Base-by-base conservation (phyloP, 2,113 vertebrate genomes). In the Serilophus lunatus region DNA sequence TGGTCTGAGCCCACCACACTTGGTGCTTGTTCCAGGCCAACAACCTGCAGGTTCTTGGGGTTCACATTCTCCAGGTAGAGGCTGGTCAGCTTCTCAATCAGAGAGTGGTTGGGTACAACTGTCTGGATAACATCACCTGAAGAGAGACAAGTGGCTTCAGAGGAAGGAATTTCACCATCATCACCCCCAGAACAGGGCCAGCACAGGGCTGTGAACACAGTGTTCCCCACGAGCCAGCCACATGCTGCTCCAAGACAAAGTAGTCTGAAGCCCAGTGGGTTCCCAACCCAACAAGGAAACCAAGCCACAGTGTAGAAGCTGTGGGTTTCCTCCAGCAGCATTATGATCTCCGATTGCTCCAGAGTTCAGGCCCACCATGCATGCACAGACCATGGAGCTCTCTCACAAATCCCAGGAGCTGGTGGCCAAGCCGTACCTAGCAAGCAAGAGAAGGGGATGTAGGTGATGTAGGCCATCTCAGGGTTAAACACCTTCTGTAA, bases 381-480 rank as follows among this genome's bases (percentile, higher is more conserved):
- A 0, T 3, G 35, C 3, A 6, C 36, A 66, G 69, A 54, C 47
- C 51, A 47, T 0, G 0, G 61, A 53, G 57, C 63, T 44, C 78
- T 81, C 70, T 76, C 64, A 45, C 25, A 31, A 33, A 38, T 4
- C 49, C 89, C n/a, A 64, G 42, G 69, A 53, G 60, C n/a, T 25
- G 42, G n/a, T 13, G n/a, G 80, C 22, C 60, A 53, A 65, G 64
- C 75, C 95, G 3, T 98, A 99, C 99, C 99, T 88, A 99, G 98
- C 89, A 99, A 97, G 97, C 99, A 99, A 95, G 98, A 98, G 98
- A 99, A 99, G 33, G 99, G 99, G 94, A 99, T 98, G 95, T 99
- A 99, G 80, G 99, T 99, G 51, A 98, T 98, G 88, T 99, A 99
- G 1, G 99, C 99, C 99, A 99, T 99, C 97, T 99, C 98, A 9